Evolutionary conservation across 2,888 invertebrate genomes (phyloP).

Genomic region (Lochmaea capreae): DNA sequence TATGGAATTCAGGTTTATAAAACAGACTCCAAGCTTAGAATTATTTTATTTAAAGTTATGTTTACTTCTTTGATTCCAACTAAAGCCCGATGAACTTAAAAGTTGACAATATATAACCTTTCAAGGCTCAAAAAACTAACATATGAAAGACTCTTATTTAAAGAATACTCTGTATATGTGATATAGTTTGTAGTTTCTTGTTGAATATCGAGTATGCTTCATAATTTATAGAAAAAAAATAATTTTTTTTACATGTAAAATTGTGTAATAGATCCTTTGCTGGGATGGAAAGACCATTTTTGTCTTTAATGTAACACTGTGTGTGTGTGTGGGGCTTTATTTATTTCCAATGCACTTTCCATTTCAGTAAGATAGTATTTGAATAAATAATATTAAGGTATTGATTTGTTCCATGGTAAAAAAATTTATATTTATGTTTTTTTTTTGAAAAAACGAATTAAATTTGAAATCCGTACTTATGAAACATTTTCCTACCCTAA

Average conservation of each 20-base stretch:
- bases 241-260: conserved; percentile 36
- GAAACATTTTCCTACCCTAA: too few relatives aligned
- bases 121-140: conserved; percentile 51
- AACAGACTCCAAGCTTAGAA: background rate
- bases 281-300: conserved; percentile 22
- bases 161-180: conserved; percentile 60
- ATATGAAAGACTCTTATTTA: conserved; percentile 51
- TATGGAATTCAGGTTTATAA: too few relatives aligned
- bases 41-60: background rate
- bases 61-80: conserved; percentile 12
- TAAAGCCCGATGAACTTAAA: conserved; percentile 35
- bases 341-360: conserved; percentile 6
- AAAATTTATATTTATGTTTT: too few relatives aligned
- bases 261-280: conserved; percentile 26
- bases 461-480: too few relatives aligned
- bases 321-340: conserved; percentile 6
- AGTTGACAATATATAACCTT: conserved; percentile 56
- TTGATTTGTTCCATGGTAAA: background rate
- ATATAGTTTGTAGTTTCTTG: conserved; percentile 58
- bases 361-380: background rate
- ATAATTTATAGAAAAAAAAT: conserved; percentile 42
- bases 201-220: conserved; percentile 51
- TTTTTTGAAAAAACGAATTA: too few relatives aligned
- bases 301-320: background rate
- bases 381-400: background rate